These are phyloP conservation scores for Drosophila mimica DNA, from an alignment of 2,888 invertebrate species.

Conservation along the genomic window DNA sequence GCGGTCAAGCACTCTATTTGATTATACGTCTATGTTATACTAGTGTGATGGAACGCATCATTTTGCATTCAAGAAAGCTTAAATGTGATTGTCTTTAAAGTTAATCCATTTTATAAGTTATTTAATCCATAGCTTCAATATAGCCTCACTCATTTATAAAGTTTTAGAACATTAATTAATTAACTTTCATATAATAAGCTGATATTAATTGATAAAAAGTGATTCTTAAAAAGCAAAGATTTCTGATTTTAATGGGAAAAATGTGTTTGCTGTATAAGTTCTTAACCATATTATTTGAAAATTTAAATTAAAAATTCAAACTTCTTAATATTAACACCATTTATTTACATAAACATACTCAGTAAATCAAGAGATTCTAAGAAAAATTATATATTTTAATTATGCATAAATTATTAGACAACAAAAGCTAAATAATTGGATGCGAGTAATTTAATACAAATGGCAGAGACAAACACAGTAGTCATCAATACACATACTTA, in stretches of 20 bases:
- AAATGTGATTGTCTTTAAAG: slow-evolving; percentile 8
- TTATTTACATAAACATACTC: not conserved
- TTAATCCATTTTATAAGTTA: not conserved
- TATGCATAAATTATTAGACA: not conserved
- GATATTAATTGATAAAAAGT: not conserved
- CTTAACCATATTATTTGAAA: not conserved
- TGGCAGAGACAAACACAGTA: slow-evolving; percentile 2
- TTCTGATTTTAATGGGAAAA: not conserved
- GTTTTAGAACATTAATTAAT: not conserved
- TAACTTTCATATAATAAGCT: not conserved
- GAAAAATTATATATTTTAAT: not conserved
- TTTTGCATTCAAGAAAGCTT: not conserved
- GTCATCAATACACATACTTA: slow-evolving; percentile 12
- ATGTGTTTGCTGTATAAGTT: not conserved
- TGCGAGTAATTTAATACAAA: slow-evolving; percentile 14
- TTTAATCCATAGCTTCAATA: not conserved
- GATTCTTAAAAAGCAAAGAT: not conserved
- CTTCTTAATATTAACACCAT: not conserved
- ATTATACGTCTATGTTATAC: slow-evolving; percentile 22
- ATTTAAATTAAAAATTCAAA: not conserved
- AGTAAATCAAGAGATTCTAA: not conserved
- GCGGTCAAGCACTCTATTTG: slow-evolving; percentile 44
- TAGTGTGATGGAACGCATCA: not conserved
- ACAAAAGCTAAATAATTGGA: slow-evolving; percentile 15
- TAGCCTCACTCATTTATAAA: not conserved